A percentile compares a stretch with the other conserved stretches of the same genome.
These are phyloP conservation scores for Odontamblyopus rebecca DNA, from an alignment of 2,797 vertebrate species.

Conservation along the genomic window DNA sequence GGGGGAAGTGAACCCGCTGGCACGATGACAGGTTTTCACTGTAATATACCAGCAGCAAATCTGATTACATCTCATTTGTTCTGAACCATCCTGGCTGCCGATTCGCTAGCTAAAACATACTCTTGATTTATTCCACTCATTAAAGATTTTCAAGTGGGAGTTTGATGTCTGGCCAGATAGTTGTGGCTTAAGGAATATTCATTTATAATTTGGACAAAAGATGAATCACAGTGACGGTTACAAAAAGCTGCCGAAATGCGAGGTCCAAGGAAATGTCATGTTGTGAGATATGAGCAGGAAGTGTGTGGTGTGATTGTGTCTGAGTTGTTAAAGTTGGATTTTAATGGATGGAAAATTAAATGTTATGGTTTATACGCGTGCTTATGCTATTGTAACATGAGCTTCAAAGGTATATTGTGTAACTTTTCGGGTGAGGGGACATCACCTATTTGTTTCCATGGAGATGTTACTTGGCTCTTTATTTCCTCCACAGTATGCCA, in stretches of 20 bases:
- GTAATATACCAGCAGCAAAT: conserved; percentile 32
- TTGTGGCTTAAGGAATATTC: conserved; percentile 20
- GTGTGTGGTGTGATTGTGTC: conserved; percentile 25
- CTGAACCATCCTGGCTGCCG: conserved; percentile 26
- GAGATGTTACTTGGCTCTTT: too few species aligned
- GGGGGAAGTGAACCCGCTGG: conserved; percentile 30
- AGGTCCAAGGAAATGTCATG: conserved; percentile 39
- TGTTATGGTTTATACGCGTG: too few species aligned
- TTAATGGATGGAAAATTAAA: not conserved
- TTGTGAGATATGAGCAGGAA: conserved; percentile 44
- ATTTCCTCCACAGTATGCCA: conserved; percentile 1
- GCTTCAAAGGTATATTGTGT: too few species aligned
- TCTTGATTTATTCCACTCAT: conserved; percentile 42
- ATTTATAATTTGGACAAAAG: conserved; percentile 37
- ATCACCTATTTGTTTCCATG: too few species aligned
- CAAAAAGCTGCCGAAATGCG: conserved; percentile 12
- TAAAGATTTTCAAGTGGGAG: conserved; percentile 19
- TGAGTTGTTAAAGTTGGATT: conserved; percentile 12
- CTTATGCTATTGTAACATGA: too few species aligned
- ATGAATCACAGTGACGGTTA: conserved; percentile 28
- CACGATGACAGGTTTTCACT: conserved; percentile 40
- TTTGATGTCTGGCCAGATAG: conserved; percentile 41
- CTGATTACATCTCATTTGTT: conserved; percentile 57
- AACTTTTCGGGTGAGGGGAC: too few species aligned
- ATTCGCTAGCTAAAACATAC: conserved; percentile 13